Conservation (phyloP, 2,113 vertebrate genomes). For the Bufo gargarizans region DNA sequence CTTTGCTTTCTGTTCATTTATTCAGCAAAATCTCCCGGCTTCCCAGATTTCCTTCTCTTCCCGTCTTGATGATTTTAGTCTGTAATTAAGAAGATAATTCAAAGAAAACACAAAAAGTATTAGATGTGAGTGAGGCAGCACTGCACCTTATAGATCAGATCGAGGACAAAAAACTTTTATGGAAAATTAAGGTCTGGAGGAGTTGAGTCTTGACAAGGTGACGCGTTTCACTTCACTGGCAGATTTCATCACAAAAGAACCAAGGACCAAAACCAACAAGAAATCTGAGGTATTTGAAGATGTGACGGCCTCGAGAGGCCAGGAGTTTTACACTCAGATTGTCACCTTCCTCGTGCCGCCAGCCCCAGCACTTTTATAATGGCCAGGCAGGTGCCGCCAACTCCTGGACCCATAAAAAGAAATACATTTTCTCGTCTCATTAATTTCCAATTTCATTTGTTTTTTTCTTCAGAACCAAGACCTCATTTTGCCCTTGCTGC, state of each 20-base stretch:
- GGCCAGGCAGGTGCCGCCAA: neutral
- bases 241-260: slow-evolving; percentile 22
- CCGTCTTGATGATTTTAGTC: neutral
- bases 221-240: neutral
- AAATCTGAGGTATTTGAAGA: slow-evolving; percentile 25
- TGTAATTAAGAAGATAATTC: neutral
- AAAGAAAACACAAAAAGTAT: neutral
- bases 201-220: neutral
- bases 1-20: no score
- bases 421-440: slow-evolving; percentile 11
- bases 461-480: neutral
- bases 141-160: neutral
- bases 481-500: neutral
- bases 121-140: neutral
- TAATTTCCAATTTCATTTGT: slow-evolving; percentile 14
- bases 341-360: slow-evolving; percentile 8
- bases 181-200: neutral
- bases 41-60: neutral
- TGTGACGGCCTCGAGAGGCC: neutral
- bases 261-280: neutral
- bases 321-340: slow-evolving; percentile 19
- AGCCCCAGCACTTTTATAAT: neutral
- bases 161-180: neutral
- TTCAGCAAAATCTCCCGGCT: no score
- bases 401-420: neutral